Evolutionary conservation across 2,113 vertebrate species (phyloP).

Genomic region (Ramphastos sulfuratus): DNA sequence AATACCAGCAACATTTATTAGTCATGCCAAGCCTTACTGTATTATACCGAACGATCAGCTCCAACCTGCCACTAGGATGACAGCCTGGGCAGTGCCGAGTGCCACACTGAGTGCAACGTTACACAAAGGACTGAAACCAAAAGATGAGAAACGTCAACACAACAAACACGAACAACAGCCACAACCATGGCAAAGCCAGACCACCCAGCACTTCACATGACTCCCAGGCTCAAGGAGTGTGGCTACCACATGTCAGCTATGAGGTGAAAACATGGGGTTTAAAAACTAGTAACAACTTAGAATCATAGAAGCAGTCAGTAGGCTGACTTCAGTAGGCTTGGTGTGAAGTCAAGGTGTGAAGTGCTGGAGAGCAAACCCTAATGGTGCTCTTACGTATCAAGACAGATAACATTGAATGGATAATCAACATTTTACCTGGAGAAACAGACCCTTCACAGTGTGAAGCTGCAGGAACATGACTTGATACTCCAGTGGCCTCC

Average conservation of each 20-base stretch:
- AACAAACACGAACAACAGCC: fast-evolving
- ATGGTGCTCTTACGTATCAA: fast-evolving
- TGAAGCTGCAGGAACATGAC: fast-evolving
- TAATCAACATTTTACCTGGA: neutral
- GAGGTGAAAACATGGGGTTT: neutral
- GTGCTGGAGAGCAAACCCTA: neutral
- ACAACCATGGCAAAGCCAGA: neutral
- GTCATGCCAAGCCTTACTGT: neutral
- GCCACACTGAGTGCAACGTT: neutral
- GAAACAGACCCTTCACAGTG: neutral
- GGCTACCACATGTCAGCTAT: neutral
- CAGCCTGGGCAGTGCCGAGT: neutral
- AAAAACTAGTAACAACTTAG: neutral
- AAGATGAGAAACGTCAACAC: neutral
- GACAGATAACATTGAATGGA: fast-evolving
- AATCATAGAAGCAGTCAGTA: too few relatives aligned
- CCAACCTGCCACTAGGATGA: neutral
- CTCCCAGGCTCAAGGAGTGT: neutral
- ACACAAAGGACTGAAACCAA: neutral
- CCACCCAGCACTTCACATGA: fast-evolving
- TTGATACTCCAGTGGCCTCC: neutral
- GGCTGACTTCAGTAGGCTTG: neutral
- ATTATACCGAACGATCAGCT: neutral
- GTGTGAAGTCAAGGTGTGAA: neutral
- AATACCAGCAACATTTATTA: neutral